These are phyloP conservation scores for Microcebus lehilahytsara DNA, from an alignment of 2,113 vertebrate genomes.

Conservation along the genomic window DNA sequence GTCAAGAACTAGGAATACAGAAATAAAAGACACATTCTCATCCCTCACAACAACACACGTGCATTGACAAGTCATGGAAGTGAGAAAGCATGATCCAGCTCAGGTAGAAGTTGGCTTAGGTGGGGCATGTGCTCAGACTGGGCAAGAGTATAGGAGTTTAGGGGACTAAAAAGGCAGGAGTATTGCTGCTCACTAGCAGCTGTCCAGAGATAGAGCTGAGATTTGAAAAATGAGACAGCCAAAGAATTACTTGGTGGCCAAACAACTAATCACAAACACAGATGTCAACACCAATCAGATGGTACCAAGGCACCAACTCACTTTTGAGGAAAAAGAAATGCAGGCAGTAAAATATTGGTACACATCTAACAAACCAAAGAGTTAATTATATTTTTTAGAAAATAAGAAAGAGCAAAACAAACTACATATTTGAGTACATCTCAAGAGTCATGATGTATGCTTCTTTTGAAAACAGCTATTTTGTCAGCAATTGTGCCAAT, in stretches of 20 bases:
- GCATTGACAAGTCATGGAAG: not conserved
- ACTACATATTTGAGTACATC: not conserved
- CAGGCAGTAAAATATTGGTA: not conserved
- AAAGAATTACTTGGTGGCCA: not conserved
- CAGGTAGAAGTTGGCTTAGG: not conserved
- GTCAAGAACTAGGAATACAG: not conserved
- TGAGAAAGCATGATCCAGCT: not conserved
- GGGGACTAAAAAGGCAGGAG: not conserved
- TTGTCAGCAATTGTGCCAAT: not conserved
- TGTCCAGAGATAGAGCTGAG: not conserved
- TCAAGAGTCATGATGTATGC: not conserved
- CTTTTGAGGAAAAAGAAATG: not conserved
- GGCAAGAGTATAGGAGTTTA: not conserved
- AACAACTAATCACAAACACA: not conserved
- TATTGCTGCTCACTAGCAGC: not conserved
- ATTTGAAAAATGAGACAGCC: not conserved
- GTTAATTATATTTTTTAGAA: not conserved
- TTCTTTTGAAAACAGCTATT: constrained; percentile 37
- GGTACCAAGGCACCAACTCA: not conserved
- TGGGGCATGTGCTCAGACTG: not conserved
- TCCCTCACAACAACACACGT: not conserved
- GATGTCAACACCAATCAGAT: not conserved
- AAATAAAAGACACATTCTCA: not conserved
- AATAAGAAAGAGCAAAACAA: not conserved
- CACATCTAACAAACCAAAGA: not conserved